Evolutionary conservation across 2,888 invertebrate genomes (phyloP), one percentile per base, ranked within the genome.

Genomic region (Drosophila stalkeri): DNA sequence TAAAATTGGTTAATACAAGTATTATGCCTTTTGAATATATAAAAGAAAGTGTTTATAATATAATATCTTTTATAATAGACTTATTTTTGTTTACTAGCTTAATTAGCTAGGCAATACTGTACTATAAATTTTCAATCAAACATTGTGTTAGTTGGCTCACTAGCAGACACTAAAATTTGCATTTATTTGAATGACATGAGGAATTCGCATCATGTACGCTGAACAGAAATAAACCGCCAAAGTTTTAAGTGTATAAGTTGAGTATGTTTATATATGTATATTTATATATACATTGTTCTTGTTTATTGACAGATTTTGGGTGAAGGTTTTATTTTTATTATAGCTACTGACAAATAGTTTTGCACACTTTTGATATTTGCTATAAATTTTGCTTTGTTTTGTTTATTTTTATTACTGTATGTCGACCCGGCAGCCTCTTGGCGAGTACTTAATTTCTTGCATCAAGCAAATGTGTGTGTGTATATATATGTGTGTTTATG

Each of bases 191-290:
- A 62, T 61, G 44, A 55, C 57, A 59, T 27, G 54, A 9, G 43
- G 27, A 63, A 39, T 63, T 63, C 41, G n/a, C 27, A 69, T 77
- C 64, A 77, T 81, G 81, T 80, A 77, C 91, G 86, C 81, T 85
- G 85, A 90, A 89, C 91, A 91, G 66, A 57, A 69, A 60, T 64
- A 52, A 64, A 68, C 70, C 64, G 52, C 43, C 43, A 65, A 52
- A 46, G 46, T 8, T 14, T 23, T 23, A 44, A 47, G 57, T 59
- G 64, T 75, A 47, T 64, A 60, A 64, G 66, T 69, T 63, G 61
- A 59, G 63, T 69, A 49, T 55, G 47, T 27, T 27, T 27, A 27
- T 47, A 47, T 57, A 35, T 61, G 31, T 47, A 20, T 35, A 33
- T 33, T 6, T 3, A 2, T 44, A 35, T 47, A 12, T 14, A 47